Percentiles rank a stretch among this genome's conserved stretches.
Conservation (phyloP, 2,888 invertebrate species). For the Euproctis similis region DNA sequence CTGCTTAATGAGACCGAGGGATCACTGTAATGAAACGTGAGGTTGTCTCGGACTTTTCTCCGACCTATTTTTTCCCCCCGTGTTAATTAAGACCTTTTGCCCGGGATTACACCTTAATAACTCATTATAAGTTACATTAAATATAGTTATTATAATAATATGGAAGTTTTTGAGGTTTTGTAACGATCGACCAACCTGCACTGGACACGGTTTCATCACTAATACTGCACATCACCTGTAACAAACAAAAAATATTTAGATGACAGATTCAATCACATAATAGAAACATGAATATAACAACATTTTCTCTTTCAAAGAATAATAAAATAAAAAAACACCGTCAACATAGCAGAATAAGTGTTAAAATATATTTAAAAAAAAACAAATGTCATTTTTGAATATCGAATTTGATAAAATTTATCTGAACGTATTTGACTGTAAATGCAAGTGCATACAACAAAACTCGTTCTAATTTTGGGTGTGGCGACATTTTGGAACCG, state of each 20-base stretch:
- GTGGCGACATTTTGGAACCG: constrained; percentile 27
- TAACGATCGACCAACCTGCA: constrained; percentile 50
- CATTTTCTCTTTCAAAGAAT: too few species aligned
- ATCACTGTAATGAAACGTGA: constrained; percentile 60
- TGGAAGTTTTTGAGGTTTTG: constrained; percentile 27
- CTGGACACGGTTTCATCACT: constrained; percentile 28
- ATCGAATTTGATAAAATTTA: too few species aligned
- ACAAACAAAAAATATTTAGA: too few species aligned
- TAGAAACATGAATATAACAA: too few species aligned
- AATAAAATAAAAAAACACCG: too few species aligned
- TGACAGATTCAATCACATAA: too few species aligned
- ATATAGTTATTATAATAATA: constrained; percentile 26
- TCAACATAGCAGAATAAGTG: too few species aligned
- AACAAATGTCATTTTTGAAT: too few species aligned
- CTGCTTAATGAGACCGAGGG: constrained; percentile 62
- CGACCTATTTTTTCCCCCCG: constrained; percentile 42
- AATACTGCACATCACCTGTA: constrained; percentile 41
- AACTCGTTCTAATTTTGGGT: constrained; percentile 37
- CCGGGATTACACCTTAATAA: constrained; percentile 39
- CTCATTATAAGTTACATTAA: constrained; percentile 25
- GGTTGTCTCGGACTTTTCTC: constrained; percentile 49
- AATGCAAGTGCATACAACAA: too few species aligned
- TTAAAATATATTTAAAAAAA: too few species aligned
- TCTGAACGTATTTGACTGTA: too few species aligned
- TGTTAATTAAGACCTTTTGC: constrained; percentile 57